Conservation (phyloP, 1,140 invertebrate species). For the Thaumetopoea pityocampa region DNA sequence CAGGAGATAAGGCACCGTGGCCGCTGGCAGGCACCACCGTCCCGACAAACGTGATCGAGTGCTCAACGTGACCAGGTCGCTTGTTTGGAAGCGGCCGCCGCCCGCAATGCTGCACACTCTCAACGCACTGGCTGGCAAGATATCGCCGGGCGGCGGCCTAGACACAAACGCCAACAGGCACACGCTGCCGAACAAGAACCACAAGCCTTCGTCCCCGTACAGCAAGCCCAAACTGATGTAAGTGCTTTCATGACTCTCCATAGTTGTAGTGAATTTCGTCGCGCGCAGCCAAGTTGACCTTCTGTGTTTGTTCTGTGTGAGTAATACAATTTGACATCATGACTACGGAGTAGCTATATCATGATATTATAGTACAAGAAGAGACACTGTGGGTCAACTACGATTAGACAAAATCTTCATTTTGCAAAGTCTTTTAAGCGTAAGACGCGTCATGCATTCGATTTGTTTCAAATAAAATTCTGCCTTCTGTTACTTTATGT, state of each 20-base stretch:
- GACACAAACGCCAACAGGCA: constrained; percentile 78
- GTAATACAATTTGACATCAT: too few species aligned
- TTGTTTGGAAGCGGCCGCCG: constrained; percentile 61
- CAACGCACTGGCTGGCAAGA: constrained; percentile 87
- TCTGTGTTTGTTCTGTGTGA: background rate
- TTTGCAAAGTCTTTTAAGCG: too few species aligned
- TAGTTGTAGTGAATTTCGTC: too few species aligned
- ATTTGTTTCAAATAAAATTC: too few species aligned
- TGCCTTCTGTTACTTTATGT: too few species aligned
- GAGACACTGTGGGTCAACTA: too few species aligned
- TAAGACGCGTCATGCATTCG: too few species aligned
- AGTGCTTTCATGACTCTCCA: constrained; percentile 38
- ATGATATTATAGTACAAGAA: too few species aligned
- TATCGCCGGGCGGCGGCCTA: constrained; percentile 82
- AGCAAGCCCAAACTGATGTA: constrained; percentile 73
- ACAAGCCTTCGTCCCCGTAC: constrained; percentile 65
- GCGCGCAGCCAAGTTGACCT: too few species aligned
- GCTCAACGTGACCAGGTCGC: constrained; percentile 66
- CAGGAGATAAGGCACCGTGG: constrained; percentile 64
- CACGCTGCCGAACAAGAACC: constrained; percentile 76
- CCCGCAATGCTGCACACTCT: constrained; percentile 85
- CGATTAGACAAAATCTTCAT: too few species aligned
- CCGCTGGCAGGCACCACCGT: constrained; percentile 32
- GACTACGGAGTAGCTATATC: too few species aligned
- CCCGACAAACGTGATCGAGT: constrained; percentile 44